Base-by-base conservation (phyloP, 2,113 vertebrate species). In the Tenrec ecaudatus region DNA sequence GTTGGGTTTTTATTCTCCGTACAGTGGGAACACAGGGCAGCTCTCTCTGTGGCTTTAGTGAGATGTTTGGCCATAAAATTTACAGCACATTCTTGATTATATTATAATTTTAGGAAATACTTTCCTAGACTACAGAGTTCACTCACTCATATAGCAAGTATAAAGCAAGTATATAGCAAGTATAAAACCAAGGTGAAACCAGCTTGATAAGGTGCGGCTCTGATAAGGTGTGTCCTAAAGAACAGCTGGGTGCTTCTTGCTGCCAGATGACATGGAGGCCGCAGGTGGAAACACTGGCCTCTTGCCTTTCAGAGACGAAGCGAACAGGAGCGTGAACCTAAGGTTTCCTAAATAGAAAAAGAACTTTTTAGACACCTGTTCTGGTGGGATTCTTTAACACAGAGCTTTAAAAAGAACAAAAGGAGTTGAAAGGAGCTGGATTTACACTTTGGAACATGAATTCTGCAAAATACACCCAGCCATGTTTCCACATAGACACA, bases 351-450 rank as follows among this genome's bases (percentile, higher is more conserved):
- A 58, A 47, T 11, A 86, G 47, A 76, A 86, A 93, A 94, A 68
- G 47, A 8, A 66, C 47, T n/a, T 40, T 76, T 66, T 27, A 62
- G 31, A 75, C 2, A 4, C 66, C 62, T 22, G 11, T 64, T 71
- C 64, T 40, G 64, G 58, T 1, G 9, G 33, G 4, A 57, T 68
- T 82, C 76, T 94, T 82, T n/a, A 53, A 90, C n/a, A 43, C 27
- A 29, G 62, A 73, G 76, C 15, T 83, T 83, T 17, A 77, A 68
- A 80, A 58, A 57, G 90, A 86, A 83, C 11, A 60, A 94, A 91
- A 58, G 3, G 36, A n/a, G 1, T 19, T 66, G 43, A 88, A 94
- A 94, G 75, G 31, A 88, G 68, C 22, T 25, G 6, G 82, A 71
- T 20, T 84, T 78, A 4, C 7, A 43, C 36, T 85, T 80, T 76